Evolutionary conservation across 2,888 invertebrate species (phyloP).

Genomic region (Creontiades dilutus): DNA sequence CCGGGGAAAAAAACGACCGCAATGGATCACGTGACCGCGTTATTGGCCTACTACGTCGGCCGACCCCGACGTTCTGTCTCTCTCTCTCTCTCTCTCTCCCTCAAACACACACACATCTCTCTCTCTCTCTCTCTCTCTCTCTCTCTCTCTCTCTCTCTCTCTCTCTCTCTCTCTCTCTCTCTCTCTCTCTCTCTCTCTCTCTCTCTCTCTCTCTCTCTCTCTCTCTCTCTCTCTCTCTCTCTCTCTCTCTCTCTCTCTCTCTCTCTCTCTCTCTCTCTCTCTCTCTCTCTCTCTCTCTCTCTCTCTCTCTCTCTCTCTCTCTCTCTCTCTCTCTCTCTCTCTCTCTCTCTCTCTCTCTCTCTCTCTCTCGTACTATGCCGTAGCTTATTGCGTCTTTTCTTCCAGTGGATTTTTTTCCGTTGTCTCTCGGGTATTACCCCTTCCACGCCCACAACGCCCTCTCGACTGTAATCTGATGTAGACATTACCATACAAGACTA

Average conservation of each 20-base stretch:
- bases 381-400: slow-evolving; percentile 20
- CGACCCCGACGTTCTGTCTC: neutral
- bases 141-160: neutral
- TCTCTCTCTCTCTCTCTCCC: neutral
- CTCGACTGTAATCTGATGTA: slow-evolving; percentile 51
- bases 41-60: slow-evolving; percentile 11
- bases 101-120: neutral
- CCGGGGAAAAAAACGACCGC: neutral
- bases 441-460: neutral
- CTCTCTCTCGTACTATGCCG: neutral
- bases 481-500: slow-evolving; percentile 52
- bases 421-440: slow-evolving; percentile 3
- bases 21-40: slow-evolving; percentile 63
- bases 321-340: neutral
- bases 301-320: neutral
- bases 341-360: neutral
- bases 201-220: neutral
- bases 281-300: neutral
- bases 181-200: neutral
- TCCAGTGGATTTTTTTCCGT: slow-evolving; percentile 9
- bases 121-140: neutral
- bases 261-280: neutral
- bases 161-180: neutral
- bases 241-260: neutral
- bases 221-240: neutral